Base-by-base conservation (phyloP, 2,888 invertebrate genomes). In the Plebejus melissa region DNA sequence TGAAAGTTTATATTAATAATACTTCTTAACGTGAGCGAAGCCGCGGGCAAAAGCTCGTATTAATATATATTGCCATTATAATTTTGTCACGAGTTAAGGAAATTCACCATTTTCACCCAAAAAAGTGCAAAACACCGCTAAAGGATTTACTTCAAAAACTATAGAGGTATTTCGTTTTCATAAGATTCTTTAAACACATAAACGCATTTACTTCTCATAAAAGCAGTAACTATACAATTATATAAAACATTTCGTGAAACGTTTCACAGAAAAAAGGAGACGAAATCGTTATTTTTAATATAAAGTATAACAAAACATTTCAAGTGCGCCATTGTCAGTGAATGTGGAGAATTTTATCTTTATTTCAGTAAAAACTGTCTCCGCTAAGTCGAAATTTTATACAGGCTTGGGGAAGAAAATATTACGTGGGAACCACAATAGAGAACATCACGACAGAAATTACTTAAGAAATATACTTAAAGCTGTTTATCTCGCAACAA, bases 391-490 rank as follows among this genome's bases (percentile, higher is more conserved):
- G 76, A 79, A 78, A 80, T 80, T 78, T 80, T 79, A 78, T 80
- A 78, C 77, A 74, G 76, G 76, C 78, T 76, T 76, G 75, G 75
- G 77, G 69, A 80, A 79, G 79, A 77, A 80, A 79, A 79, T 80
- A 80, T 81, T 81, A 80, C 78, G 79, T 76, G 76, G 76, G 77
- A 78, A 77, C 76, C 82, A 86, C 85, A 85, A 86, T 83, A 79
- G 79, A 78, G 82, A 80, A 77, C 80, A 78, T 80, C 84, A 85
- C 83, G 84, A 85, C 85, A 85, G 80, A 87, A 87, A 88, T 87
- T 86, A 87, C 86, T 86, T 83, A 82, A 82, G 82, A 82, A 83
- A 80, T 81, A 81, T 81, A 78, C 80, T 79, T 78, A 79, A 80
- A 77, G 79, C 32, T 32, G 81, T 79, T 80, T 79, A 81, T 80